phyloP scores from a whole-genome alignment of 1,140 invertebrate species.

The Kradibia gibbosae region DNA sequence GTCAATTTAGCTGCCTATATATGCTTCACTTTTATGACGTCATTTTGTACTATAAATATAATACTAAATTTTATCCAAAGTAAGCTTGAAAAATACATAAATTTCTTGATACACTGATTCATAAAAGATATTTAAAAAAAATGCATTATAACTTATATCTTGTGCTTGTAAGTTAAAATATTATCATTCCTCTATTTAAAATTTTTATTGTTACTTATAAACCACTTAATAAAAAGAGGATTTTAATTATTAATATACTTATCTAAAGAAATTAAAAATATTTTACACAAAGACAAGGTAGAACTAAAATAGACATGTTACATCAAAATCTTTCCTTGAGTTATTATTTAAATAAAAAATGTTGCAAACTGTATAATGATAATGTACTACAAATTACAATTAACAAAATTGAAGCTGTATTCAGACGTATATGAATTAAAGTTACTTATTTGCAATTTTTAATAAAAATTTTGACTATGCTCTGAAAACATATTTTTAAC shows the following conservation, averaged over 20 bases:
- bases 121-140: not conserved
- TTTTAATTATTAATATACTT: not conserved
- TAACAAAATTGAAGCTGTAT: not conserved
- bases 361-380: not conserved
- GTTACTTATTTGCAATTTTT: not conserved
- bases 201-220: not conserved
- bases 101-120: not conserved
- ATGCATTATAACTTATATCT: not conserved
- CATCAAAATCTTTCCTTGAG: slow-evolving; percentile 30
- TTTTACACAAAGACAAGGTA: slow-evolving; percentile 12
- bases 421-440: not conserved
- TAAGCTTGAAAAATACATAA: slow-evolving; percentile 31
- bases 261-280: slow-evolving; percentile 14
- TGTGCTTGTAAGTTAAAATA: not conserved
- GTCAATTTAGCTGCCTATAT: slow-evolving; percentile 23
- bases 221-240: not conserved
- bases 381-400: not conserved
- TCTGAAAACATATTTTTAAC: not conserved
- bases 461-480: not conserved
- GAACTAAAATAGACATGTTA: slow-evolving; percentile 18
- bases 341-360: slow-evolving; percentile 11
- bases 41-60: slow-evolving; percentile 49
- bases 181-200: not conserved
- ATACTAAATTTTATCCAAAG: slow-evolving; percentile 46
- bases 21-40: slow-evolving; percentile 28